A percentile compares a stretch with the other conserved stretches of the same genome.
phyloP scores from a whole-genome alignment of 2,113 vertebrate species.

The Tor tambroides region DNA sequence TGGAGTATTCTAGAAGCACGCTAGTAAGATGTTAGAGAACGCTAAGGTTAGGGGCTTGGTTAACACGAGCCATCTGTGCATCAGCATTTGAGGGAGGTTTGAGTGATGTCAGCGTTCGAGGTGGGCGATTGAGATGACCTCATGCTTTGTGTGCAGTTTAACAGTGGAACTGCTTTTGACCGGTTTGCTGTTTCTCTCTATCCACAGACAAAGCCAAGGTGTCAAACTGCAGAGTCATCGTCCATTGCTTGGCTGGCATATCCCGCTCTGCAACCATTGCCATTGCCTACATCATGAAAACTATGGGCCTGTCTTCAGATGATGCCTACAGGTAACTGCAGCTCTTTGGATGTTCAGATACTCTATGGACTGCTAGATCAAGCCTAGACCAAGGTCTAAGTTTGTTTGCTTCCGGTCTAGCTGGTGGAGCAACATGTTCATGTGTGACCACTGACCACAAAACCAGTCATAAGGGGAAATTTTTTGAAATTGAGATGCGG shows the following conservation, averaged over 20 bases:
- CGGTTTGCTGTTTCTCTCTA: conserved; percentile 20
- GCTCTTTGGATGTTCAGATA: neutral
- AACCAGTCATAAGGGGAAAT: too few relatives aligned
- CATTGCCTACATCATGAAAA: conserved; percentile 99
- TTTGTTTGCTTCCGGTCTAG: neutral
- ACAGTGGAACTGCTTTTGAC: conserved; percentile 53
- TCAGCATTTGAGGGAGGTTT: conserved; percentile 44
- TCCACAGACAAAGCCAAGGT: conserved; percentile 93
- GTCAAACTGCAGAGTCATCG: conserved; percentile 97
- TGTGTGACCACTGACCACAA: too few relatives aligned
- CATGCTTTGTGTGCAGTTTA: conserved; percentile 44
- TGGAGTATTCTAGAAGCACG: neutral
- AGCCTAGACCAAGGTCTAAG: neutral
- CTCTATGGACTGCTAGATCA: neutral
- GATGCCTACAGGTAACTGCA: conserved; percentile 92
- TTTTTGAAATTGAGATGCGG: too few relatives aligned
- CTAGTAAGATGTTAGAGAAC: neutral
- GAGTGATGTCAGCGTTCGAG: conserved; percentile 51
- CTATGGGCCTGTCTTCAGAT: conserved; percentile 96
- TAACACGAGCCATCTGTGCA: conserved; percentile 22
- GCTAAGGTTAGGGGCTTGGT: conserved; percentile 1
- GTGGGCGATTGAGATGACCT: conserved; percentile 25
- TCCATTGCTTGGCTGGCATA: conserved; percentile 96
- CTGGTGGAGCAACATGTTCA: neutral
- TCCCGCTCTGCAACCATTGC: conserved; percentile 96